Evolutionary conservation across 1,140 invertebrate genomes (phyloP).

Genomic region (Nasonia vitripennis): DNA sequence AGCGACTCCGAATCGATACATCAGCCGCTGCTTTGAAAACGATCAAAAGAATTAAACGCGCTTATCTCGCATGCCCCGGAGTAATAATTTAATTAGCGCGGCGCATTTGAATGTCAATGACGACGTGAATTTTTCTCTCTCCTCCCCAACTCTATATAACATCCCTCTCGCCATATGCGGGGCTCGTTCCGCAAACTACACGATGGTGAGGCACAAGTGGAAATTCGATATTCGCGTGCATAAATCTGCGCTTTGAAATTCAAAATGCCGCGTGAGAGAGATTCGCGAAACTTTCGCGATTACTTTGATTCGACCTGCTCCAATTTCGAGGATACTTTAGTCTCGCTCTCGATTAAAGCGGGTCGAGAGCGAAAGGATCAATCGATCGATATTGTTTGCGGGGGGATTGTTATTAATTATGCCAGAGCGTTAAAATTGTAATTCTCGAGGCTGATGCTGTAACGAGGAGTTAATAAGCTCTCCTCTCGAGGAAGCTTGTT

Average conservation of each 20-base stretch:
- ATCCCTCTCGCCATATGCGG: neutral
- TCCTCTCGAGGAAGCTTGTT: neutral
- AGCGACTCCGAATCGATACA: neutral
- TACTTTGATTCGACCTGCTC: neutral
- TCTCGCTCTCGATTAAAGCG: neutral
- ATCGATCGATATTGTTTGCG: neutral
- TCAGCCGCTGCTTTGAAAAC: neutral
- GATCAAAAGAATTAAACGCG: neutral
- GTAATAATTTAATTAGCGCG: constrained; percentile 10
- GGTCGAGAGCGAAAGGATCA: neutral
- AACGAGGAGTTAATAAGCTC: neutral
- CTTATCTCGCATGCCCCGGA: neutral
- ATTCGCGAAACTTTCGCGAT: neutral
- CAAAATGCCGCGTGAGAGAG: neutral
- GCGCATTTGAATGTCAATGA: neutral
- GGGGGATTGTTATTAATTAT: neutral
- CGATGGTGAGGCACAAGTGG: neutral
- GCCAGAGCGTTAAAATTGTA: too few relatives aligned
- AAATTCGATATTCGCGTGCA: constrained; percentile 22
- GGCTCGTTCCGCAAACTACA: neutral
- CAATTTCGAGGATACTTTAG: neutral
- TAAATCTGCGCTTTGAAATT: neutral
- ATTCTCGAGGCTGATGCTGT: neutral
- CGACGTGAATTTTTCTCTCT: neutral
- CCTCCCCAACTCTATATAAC: neutral